A percentile compares a stretch with the other conserved stretches of the same genome.
Conservation (phyloP, 2,797 vertebrate genomes). For the Falco naumanni region DNA sequence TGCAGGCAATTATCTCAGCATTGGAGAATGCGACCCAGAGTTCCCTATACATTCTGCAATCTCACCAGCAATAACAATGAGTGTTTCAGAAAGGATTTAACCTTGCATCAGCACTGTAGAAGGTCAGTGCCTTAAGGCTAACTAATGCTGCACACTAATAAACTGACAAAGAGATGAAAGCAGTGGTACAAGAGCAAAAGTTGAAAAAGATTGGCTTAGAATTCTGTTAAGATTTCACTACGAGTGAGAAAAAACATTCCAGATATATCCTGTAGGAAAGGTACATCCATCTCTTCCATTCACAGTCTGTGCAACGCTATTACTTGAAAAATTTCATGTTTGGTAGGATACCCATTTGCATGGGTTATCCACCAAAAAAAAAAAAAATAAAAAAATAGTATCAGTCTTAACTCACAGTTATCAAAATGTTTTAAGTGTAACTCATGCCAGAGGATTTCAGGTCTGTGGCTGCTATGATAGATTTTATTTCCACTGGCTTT, state of each 20-base stretch:
- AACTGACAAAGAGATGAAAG: not conserved
- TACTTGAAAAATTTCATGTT: not conserved
- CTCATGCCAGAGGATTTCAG: not conserved
- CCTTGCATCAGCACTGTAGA: not conserved
- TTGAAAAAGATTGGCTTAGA: not conserved
- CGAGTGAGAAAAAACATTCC: not conserved
- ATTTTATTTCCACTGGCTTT: not conserved
- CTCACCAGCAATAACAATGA: not conserved
- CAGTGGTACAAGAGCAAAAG: not conserved
- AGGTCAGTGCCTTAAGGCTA: not conserved
- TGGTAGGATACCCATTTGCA: not conserved
- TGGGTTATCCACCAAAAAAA: not conserved
- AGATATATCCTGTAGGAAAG: not conserved
- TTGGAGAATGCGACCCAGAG: not conserved
- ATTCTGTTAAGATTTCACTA: not conserved
- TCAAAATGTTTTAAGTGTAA: not conserved
- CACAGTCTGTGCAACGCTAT: not conserved
- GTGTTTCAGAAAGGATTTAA: constrained; percentile 3
- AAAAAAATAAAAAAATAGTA: not conserved
- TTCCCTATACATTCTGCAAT: not conserved
- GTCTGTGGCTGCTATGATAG: not conserved
- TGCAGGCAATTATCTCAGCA: not conserved
- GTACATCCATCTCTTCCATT: not conserved
- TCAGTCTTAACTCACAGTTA: not conserved
- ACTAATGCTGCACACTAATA: not conserved